Evolutionary conservation across 1,140 invertebrate species (phyloP).

Genomic region (Adoxophyes honmai): DNA sequence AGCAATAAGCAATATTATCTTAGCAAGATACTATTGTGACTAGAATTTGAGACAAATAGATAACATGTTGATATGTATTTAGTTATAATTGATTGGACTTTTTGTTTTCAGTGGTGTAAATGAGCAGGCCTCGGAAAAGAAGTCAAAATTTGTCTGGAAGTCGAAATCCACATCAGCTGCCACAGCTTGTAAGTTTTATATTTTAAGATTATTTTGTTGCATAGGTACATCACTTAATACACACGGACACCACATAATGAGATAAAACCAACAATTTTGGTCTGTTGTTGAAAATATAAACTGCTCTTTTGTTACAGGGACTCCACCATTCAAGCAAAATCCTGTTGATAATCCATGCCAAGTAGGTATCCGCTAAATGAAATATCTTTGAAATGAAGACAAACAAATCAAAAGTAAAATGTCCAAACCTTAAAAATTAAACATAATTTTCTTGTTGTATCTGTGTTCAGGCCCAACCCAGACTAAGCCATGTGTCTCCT

Average conservation of each 20-base stretch:
- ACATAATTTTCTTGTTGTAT: no score
- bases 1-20: no score
- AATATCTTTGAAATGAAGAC: background rate
- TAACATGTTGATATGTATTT: slow-evolving; percentile 8
- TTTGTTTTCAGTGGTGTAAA: slow-evolving; percentile 21
- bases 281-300: no score
- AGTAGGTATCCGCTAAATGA: background rate
- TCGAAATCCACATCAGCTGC: slow-evolving; percentile 33
- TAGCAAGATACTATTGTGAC: no score
- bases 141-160: slow-evolving; percentile 53
- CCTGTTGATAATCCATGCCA: background rate
- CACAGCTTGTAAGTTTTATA: slow-evolving; percentile 26
- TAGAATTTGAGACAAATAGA: background rate
- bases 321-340: slow-evolving; percentile 38
- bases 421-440: no score
- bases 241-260: no score
- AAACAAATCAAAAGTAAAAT: no score
- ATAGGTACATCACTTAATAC: no score
- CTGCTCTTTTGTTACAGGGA: slow-evolving; percentile 28
- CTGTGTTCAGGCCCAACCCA: background rate
- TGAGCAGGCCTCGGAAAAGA: slow-evolving; percentile 36
- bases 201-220: no score
- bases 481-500: background rate
- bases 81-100: background rate
- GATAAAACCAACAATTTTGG: no score